A percentile compares a stretch with the other conserved stretches of the same genome.
Evolutionary conservation across 2,888 invertebrate species (phyloP).

Genomic region (Polydrusus cervinus): DNA sequence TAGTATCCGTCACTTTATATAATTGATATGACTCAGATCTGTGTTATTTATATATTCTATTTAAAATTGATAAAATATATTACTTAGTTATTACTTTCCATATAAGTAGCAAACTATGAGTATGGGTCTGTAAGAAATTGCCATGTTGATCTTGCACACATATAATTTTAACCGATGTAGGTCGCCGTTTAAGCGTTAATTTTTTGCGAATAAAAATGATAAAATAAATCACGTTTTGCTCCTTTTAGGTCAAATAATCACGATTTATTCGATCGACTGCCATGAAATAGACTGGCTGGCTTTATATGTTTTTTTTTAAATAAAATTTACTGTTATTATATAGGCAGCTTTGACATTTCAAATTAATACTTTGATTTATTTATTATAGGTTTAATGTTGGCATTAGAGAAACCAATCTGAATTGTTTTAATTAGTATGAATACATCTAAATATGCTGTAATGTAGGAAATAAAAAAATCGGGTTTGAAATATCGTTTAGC

Average conservation of each 20-base stretch:
- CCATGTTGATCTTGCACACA: not conserved
- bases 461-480: no score
- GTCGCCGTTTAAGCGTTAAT: slow-evolving; percentile 24
- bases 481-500: no score
- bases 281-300: slow-evolving; percentile 20
- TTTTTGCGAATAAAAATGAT: slow-evolving; percentile 28
- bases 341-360: not conserved
- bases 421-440: not conserved
- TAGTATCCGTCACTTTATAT: no score
- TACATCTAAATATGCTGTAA: no score
- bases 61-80: no score
- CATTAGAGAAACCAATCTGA: not conserved
- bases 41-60: no score
- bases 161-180: slow-evolving; percentile 35
- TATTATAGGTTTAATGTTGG: not conserved
- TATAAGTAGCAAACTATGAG: slow-evolving; percentile 5
- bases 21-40: no score
- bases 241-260: slow-evolving; percentile 44
- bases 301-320: slow-evolving; percentile 20
- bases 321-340: slow-evolving; percentile 3
- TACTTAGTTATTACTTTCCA: not conserved
- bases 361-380: slow-evolving; percentile 22
- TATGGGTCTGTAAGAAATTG: not conserved
- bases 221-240: slow-evolving; percentile 47
- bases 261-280: slow-evolving; percentile 38